A percentile compares a stretch with the other conserved stretches of the same genome.
phyloP scores from a whole-genome alignment of 2,888 invertebrate species.

The Polylopha cassiicola region DNA sequence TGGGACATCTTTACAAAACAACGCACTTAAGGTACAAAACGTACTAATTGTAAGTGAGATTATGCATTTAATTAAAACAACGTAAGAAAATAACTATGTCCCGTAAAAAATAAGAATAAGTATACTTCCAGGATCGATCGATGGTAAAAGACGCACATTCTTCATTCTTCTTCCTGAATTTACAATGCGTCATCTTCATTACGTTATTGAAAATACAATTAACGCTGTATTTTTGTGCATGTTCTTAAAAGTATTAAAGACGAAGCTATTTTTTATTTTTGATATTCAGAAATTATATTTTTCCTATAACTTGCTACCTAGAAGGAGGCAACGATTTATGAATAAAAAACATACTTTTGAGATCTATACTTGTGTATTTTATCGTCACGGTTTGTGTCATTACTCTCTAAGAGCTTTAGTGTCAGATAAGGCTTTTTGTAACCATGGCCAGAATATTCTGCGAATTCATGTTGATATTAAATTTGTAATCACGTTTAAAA shows the following conservation, averaged over 20 bases:
- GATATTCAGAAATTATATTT: conserved; percentile 71
- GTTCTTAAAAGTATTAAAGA: conserved; percentile 48
- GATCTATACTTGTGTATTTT: conserved; percentile 57
- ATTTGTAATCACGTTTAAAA: conserved; percentile 16
- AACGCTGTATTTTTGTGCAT: conserved; percentile 55
- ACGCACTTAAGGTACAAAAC: conserved; percentile 34
- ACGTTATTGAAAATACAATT: conserved; percentile 28
- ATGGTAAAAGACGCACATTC: conserved; percentile 15
- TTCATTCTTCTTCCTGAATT: conserved; percentile 19
- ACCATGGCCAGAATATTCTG: conserved; percentile 37
- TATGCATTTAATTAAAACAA: conserved; percentile 25
- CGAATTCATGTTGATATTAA: conserved; percentile 27
- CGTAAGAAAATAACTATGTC: conserved; percentile 10
- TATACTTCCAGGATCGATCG: conserved; percentile 16
- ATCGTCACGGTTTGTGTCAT: conserved; percentile 54
- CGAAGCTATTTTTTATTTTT: conserved; percentile 68
- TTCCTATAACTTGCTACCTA: conserved; percentile 63
- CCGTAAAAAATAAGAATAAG: conserved; percentile 8
- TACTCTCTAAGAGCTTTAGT: conserved; percentile 51
- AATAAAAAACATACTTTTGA: conserved; percentile 60
- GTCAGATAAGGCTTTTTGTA: conserved; percentile 39
- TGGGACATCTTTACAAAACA: conserved; percentile 24
- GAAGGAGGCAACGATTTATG: conserved; percentile 56
- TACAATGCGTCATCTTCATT: conserved; percentile 31
- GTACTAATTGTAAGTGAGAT: conserved; percentile 27